Evolutionary conservation across 2,888 invertebrate genomes (phyloP), one percentile per base, ranked within the genome.

Genomic region (Psococerastis gibbosa): DNA sequence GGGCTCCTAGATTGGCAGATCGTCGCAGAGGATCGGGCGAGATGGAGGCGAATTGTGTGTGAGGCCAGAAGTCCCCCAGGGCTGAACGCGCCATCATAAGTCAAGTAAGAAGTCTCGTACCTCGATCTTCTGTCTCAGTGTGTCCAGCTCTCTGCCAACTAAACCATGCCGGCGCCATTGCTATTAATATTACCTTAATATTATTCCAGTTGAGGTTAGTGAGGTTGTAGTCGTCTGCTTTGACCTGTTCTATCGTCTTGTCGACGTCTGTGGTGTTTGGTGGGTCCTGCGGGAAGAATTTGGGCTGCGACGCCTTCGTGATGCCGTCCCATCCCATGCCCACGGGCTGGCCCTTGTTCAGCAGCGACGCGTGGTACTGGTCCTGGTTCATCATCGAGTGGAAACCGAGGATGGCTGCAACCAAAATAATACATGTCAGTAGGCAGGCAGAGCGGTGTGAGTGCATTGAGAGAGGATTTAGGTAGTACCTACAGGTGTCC

Each of bases 371-470:
- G 68, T 97, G 94, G 66, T 94, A 98, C 67, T 98, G 98, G 60
- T 95, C 94, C 69, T 99, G 98, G 63, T 95, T 98, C 81, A 99
- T 87, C 89, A 99, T 95, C 49, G 95, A 95, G 68, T 98, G 97
- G 75, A 99, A 94, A 57, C 97, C 98, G 59, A 95, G 75, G 64
- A 95, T 92, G 62, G 94, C 95, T 88, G 66, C 2, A 67, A n/a
- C n/a, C n/a, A n/a, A n/a, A n/a, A n/a, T n/a, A n/a, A n/a, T n/a
- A n/a, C n/a, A n/a, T n/a, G n/a, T n/a, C n/a, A n/a, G n/a, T n/a
- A n/a, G n/a, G n/a, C n/a, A n/a, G n/a, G n/a, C n/a, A n/a, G n/a
- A n/a, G n/a, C n/a, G n/a, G n/a, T n/a, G n/a, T n/a, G n/a, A n/a
- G n/a, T n/a, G n/a, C n/a, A n/a, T n/a, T n/a, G n/a, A n/a, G n/a